Evolutionary conservation across 2,888 invertebrate species (phyloP), one percentile per base, ranked within the genome.

Genomic region (Melipona beecheii): DNA sequence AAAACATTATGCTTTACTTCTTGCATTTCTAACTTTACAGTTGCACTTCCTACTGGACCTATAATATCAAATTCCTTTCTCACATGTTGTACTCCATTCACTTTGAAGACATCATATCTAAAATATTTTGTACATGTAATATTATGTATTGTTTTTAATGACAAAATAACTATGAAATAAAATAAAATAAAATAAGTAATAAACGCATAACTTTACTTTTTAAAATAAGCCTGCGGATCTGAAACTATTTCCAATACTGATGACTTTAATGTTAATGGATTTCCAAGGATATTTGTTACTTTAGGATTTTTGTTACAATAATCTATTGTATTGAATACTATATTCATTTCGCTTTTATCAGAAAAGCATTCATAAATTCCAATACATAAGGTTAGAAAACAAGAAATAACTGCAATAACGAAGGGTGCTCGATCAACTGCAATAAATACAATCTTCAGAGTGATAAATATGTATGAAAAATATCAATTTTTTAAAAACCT

Each of bases 41-140:
- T 97, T 58, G 96, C 99, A 91, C 97, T 97, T 91, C 97, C 97
- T 84, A 97, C 96, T 65, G 96, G 95, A 58, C 99, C 99, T 95
- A 98, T 97, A 81, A 99, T 96, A 92, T 98, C 97, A 94, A 99
- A 99, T 92, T 97, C 96, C 97, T 99, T 98, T 90, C 98, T 96
- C 95, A 99, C 96, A 91, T 97, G 97, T 86, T 97, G 96, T 21
- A 96, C 95, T 27, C 97, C 98, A 93, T 98, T 96, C 85, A 97
- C 96, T 86, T 96, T 95, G 94, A 97, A 98, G 64, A 96, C 95
- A 68, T 96, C 95, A 95, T 98, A 98, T 87, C 97, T 96, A 89
- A 13, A 93, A 13, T 9, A 56, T 24, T 24, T 24, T 58, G 50
- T 50, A 50, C 17, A 17, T 50, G 17, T 15, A 43, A 50, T n/a